Percentiles rank a stretch among this genome's conserved stretches.
These are phyloP conservation scores for Capreolus pygargus DNA, from an alignment of 2,113 vertebrate species.

Conservation along the genomic window DNA sequence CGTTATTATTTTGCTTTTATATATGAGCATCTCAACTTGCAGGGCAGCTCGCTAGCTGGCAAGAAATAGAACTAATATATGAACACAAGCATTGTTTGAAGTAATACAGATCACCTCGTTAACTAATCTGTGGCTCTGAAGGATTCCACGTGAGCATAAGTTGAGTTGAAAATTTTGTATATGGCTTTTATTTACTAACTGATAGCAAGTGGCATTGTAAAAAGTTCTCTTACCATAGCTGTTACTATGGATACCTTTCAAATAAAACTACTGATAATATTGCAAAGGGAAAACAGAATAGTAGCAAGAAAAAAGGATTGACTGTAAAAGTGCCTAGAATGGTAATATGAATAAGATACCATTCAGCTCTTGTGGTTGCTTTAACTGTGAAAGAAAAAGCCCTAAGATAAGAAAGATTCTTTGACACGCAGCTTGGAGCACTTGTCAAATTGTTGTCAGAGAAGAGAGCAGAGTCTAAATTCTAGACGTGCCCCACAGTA, in stretches of 20 bases:
- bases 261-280: not conserved
- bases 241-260: not conserved
- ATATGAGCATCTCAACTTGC: not conserved
- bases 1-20: not conserved
- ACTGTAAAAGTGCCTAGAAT: not conserved
- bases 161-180: not conserved
- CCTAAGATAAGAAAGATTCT: not conserved
- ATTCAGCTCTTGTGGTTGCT: not conserved
- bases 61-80: not conserved
- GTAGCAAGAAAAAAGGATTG: not conserved
- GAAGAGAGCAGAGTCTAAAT: not conserved
- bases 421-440: not conserved
- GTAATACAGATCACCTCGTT: not conserved
- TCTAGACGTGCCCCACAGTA: not conserved
- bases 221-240: not conserved
- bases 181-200: not conserved
- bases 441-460: not conserved
- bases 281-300: not conserved
- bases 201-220: not conserved
- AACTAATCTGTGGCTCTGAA: not conserved
- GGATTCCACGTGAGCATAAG: not conserved
- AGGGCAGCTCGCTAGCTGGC: not conserved
- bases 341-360: not conserved
- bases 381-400: not conserved
- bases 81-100: not conserved